These are phyloP conservation scores for Spongilla lacustris DNA, from an alignment of 37 sponge, comb jelly and placozoan species.

Conservation along the genomic window DNA sequence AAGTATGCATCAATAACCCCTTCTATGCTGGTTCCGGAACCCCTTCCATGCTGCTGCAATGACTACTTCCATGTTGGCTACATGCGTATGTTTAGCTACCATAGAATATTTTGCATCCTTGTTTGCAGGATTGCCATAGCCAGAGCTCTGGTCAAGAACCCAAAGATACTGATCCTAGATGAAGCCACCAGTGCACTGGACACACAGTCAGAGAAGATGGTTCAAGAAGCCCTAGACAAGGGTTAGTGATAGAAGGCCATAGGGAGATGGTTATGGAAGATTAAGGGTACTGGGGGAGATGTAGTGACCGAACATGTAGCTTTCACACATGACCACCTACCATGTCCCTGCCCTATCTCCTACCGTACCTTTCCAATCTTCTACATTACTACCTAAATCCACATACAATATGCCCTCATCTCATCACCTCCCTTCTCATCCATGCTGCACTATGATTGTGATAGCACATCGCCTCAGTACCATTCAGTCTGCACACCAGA, in stretches of 20 bases:
- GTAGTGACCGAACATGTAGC: too few relatives aligned
- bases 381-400: too few relatives aligned
- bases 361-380: too few relatives aligned
- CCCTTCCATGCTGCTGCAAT: background rate
- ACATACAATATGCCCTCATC: too few relatives aligned
- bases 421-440: background rate
- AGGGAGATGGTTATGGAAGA: too few relatives aligned
- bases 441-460: constrained; percentile 86
- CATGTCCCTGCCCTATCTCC: too few relatives aligned
- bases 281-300: background rate
- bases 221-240: constrained; percentile 71
- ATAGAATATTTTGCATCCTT: too few relatives aligned
- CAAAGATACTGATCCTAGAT: constrained; percentile 73
- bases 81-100: too few relatives aligned
- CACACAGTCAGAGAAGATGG: constrained; percentile 67
- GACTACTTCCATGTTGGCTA: too few relatives aligned
- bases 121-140: constrained; percentile 77
- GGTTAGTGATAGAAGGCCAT: background rate
- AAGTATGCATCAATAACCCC: background rate
- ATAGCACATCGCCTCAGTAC: constrained; percentile 95
- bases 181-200: constrained; percentile 87
- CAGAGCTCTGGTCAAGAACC: constrained; percentile 75
- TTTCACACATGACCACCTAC: too few relatives aligned
- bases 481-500: constrained; percentile 82
- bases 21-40: background rate